Conservation (phyloP, 2,797 vertebrate genomes). For the Labeo calbasu region DNA sequence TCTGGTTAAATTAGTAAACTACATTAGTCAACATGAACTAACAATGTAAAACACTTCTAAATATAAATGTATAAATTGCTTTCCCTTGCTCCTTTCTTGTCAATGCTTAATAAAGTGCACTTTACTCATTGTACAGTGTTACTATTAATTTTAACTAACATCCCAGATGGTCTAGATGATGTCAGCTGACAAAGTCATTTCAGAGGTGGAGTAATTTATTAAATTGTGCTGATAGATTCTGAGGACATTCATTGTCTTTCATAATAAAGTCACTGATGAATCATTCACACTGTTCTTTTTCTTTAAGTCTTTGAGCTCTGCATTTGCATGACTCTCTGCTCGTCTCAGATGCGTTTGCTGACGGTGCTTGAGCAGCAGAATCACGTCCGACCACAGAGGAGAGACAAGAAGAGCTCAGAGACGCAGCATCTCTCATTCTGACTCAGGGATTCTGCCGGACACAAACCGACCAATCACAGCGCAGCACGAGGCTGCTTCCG, state of each 20-base stretch:
- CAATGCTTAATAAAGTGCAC: not conserved
- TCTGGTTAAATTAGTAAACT: no score
- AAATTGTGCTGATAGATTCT: not conserved
- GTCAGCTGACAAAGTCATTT: not conserved
- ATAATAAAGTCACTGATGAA: not conserved
- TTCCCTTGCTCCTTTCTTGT: no score
- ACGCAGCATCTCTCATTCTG: conserved; percentile 38
- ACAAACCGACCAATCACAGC: conserved; percentile 47
- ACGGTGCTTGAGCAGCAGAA: not conserved
- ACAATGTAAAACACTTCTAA: no score
- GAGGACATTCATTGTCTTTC: not conserved
- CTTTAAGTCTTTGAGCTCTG: not conserved
- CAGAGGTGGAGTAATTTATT: not conserved
- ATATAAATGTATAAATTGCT: no score
- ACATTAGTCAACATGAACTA: no score
- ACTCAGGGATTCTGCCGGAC: conserved; percentile 39
- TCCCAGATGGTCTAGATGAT: not conserved
- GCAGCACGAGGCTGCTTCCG: conserved; percentile 26
- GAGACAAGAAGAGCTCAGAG: conserved; percentile 2
- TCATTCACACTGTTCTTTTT: no score
- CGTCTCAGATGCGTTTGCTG: not conserved
- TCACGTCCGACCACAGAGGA: not conserved
- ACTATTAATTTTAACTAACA: not conserved
- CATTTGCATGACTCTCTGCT: not conserved
- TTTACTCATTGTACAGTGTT: not conserved